Evolutionary conservation across 2,888 invertebrate genomes (phyloP), one percentile per base, ranked within the genome.

Genomic region (Matsumyia berberina): DNA sequence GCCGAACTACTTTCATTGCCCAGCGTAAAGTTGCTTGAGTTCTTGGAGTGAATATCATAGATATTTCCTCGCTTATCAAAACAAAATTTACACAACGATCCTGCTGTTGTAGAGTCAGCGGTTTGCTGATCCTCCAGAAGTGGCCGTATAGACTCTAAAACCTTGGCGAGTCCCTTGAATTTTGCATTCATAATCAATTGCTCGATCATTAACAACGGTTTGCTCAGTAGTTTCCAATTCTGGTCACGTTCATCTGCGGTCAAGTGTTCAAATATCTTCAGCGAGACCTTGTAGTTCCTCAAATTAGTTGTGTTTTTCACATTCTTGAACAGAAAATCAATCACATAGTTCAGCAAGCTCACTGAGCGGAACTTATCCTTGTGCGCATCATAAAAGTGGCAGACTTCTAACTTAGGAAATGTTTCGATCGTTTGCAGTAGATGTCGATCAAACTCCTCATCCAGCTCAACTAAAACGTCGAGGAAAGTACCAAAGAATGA

Each of bases 101-200:
- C 70, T 9, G 51, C 31, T 8, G 62, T 46, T 2, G 12, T 15
- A 8, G 37, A 11, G 11, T 70, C 69, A 24, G 24, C 24, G 5
- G 6, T 46, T 44, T 80, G 74, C 19, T 73, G 33, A 6, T 78
- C 64, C 9, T 77, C 77, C 6, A 91, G 73, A 0, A 88, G 83
- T 0, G 93, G 91, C n/a, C 93, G 92, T 12, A 95, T 93, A 29
- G 93, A 92, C n/a, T 93, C 92, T 29, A 96, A 89, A 3, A 96
- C 94, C 42, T 92, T 93, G 0, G 93, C 92, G 6, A 96, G 91
- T 62, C 93, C 92, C 87, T 96, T 96, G 62, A 96, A 92, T 89
- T 95, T 95, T 0, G 95, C 95, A 89, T 97, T 97, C 97, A 98
- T 97, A 9, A 98, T 90, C 66, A 97, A 93, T 89, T 97, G 96